Conservation (phyloP, 2,797 vertebrate species). For the Salmo trutta region DNA sequence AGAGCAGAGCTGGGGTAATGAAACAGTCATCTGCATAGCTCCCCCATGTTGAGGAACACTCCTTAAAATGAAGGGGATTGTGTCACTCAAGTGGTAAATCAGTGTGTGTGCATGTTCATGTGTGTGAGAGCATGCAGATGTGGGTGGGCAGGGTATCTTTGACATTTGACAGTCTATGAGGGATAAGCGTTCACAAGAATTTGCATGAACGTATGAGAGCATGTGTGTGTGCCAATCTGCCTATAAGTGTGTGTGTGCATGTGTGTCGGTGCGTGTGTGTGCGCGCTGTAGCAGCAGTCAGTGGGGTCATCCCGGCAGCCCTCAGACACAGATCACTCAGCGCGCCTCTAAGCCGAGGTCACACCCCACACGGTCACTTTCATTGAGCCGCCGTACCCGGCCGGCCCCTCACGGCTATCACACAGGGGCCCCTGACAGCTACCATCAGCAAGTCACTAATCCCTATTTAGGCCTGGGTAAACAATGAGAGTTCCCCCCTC, state of each 20-base stretch:
- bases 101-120: background rate
- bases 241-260: background rate
- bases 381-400: conserved; percentile 4
- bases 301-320: background rate
- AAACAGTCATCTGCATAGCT: background rate
- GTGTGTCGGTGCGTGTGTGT: background rate
- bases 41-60: no score
- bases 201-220: conserved; percentile 10
- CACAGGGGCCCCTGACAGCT: conserved; percentile 14
- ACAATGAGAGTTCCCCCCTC: conserved; percentile 20
- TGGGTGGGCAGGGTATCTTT: no score
- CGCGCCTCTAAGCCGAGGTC: conserved; percentile 12
- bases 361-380: conserved; percentile 45
- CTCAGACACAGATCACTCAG: conserved; percentile 1
- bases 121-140: no score
- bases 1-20: background rate
- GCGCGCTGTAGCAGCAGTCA: background rate
- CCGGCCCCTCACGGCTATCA: background rate
- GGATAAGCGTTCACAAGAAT: background rate
- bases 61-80: no score
- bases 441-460: conserved; percentile 7
- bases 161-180: no score
- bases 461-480: conserved; percentile 31
- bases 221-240: background rate
- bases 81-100: no score